Evolutionary conservation across 2,113 vertebrate genomes (phyloP).

Genomic region (Boulengeromyrus knoepffleri): DNA sequence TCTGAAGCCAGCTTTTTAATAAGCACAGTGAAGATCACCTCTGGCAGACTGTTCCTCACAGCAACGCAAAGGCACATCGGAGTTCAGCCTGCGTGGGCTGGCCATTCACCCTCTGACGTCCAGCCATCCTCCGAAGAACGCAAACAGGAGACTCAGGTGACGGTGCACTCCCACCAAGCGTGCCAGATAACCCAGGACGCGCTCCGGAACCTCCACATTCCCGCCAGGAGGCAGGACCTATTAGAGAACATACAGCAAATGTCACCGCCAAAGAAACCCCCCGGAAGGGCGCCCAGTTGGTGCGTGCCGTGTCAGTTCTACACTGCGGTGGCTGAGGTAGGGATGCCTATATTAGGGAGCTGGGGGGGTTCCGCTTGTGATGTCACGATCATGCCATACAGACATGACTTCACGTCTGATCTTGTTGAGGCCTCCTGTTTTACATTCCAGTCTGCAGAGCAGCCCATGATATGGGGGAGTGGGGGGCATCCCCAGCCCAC

Average conservation of each 20-base stretch:
- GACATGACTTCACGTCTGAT: constrained; percentile 55
- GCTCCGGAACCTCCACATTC: not conserved
- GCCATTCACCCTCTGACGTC: not conserved
- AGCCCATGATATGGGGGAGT: not conserved
- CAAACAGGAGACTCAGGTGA: not conserved
- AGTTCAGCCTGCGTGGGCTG: not conserved
- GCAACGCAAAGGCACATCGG: not conserved
- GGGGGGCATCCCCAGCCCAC: not conserved
- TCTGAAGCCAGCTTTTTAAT: not conserved
- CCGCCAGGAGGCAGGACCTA: not conserved
- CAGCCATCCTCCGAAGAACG: not conserved
- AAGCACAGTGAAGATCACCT: not conserved
- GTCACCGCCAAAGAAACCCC: not conserved
- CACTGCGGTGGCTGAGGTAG: not conserved
- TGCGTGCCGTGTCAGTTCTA: not conserved
- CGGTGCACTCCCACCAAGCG: not conserved
- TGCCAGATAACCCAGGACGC: not conserved
- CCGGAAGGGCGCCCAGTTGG: not conserved
- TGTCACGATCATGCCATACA: constrained; percentile 49
- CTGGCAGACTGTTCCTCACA: not conserved
- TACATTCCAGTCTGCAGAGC: constrained; percentile 28
- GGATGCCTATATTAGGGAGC: not conserved
- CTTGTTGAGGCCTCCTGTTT: constrained; percentile 37
- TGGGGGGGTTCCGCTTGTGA: constrained; percentile 27
- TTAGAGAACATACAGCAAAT: not conserved